phyloP scores from a whole-genome alignment of 2,888 invertebrate genomes.

The Mantis religiosa region DNA sequence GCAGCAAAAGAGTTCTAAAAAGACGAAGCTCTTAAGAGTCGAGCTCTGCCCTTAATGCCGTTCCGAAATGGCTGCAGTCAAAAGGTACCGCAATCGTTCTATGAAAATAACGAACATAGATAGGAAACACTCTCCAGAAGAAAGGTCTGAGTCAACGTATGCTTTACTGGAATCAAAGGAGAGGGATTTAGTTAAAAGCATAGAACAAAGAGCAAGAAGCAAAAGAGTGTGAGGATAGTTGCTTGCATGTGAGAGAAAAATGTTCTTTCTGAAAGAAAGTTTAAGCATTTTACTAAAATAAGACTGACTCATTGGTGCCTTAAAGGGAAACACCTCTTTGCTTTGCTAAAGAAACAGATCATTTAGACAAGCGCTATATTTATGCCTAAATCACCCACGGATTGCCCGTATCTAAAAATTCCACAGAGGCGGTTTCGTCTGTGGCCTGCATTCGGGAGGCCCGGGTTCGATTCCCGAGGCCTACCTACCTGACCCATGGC shows the following conservation, averaged over 20 bases:
- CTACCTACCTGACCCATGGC: too few relatives aligned
- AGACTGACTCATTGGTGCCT: too few relatives aligned
- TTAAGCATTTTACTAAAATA: too few relatives aligned
- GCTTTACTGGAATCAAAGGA: not conserved
- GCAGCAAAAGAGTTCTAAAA: not conserved
- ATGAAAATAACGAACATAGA: not conserved
- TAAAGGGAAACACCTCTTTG: too few relatives aligned
- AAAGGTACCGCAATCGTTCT: not conserved
- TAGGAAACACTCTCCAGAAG: not conserved
- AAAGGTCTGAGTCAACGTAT: not conserved
- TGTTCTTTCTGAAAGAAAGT: too few relatives aligned
- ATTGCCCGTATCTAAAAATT: too few relatives aligned
- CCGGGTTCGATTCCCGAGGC: too few relatives aligned
- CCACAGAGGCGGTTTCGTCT: too few relatives aligned
- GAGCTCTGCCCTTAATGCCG: not conserved
- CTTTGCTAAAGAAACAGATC: too few relatives aligned
- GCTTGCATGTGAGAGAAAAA: not conserved
- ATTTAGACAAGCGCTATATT: too few relatives aligned
- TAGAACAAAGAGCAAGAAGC: not conserved
- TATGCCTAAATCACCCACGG: too few relatives aligned
- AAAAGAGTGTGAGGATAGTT: not conserved
- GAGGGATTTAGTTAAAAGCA: not conserved
- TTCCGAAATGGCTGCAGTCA: not conserved
- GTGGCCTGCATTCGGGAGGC: too few relatives aligned
- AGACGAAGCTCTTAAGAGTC: not conserved